Percentiles rank a stretch among this genome's conserved stretches.
These are phyloP conservation scores for Esox niger DNA, from an alignment of 2,113 vertebrate species.

Conservation along the genomic window DNA sequence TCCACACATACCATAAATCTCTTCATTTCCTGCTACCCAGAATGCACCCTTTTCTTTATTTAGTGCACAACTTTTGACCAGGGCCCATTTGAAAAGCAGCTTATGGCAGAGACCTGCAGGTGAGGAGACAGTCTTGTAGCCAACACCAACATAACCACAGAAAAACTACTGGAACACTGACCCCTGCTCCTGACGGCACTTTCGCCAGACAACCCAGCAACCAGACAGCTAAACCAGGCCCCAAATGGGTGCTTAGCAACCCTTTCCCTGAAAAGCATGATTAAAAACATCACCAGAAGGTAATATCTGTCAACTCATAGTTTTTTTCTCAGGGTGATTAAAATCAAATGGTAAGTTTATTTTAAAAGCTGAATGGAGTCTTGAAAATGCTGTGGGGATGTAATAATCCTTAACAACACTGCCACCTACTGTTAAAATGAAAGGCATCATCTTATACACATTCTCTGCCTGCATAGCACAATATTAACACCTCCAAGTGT, in stretches of 20 bases:
- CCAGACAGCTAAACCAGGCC: neutral
- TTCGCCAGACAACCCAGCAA: neutral
- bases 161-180: neutral
- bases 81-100: too few species aligned
- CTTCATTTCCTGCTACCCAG: too few species aligned
- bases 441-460: neutral
- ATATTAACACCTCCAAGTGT: neutral
- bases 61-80: too few species aligned
- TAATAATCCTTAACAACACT: constrained; percentile 39
- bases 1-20: constrained; percentile 14
- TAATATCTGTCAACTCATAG: neutral
- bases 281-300: neutral
- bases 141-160: constrained; percentile 4
- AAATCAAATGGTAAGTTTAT: neutral
- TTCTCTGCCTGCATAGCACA: neutral
- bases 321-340: neutral
- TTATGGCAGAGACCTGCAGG: constrained; percentile 1
- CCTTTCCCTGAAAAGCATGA: neutral
- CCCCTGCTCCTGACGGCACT: neutral
- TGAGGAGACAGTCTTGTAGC: neutral
- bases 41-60: too few species aligned
- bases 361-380: neutral
- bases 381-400: neutral
- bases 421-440: constrained; percentile 47
- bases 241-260: neutral